Evolutionary conservation across 2,113 vertebrate genomes (phyloP).

Genomic region (Pycnonotus jocosus): DNA sequence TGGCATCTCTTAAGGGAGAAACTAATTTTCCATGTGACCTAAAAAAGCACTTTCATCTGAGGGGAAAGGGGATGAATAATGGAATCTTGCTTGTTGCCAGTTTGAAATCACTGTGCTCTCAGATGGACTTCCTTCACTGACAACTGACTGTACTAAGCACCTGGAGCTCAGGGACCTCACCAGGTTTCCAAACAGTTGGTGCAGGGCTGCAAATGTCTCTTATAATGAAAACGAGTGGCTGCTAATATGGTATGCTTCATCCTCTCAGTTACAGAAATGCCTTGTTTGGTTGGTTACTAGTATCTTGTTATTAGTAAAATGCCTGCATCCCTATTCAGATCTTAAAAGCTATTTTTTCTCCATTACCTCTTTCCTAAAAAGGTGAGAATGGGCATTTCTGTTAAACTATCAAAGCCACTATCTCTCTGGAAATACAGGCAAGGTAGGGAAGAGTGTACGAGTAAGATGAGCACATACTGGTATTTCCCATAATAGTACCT

Average conservation of each 20-base stretch:
- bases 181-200: neutral
- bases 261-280: neutral
- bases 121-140: neutral
- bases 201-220: neutral
- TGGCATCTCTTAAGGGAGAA: neutral
- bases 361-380: neutral
- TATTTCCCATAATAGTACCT: neutral
- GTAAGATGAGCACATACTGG: neutral
- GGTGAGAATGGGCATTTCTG: neutral
- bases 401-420: neutral
- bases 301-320: neutral
- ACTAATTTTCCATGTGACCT: neutral
- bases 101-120: neutral
- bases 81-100: neutral
- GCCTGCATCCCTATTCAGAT: neutral
- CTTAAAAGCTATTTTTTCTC: neutral
- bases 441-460: rapidly evolving
- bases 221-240: neutral
- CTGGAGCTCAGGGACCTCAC: neutral
- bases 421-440: neutral
- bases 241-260: neutral
- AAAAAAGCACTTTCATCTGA: neutral
- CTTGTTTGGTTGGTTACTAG: neutral
- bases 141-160: neutral
- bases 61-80: neutral